Conservation (phyloP, 2,888 invertebrate species). For the Geotrupes spiniger region DNA sequence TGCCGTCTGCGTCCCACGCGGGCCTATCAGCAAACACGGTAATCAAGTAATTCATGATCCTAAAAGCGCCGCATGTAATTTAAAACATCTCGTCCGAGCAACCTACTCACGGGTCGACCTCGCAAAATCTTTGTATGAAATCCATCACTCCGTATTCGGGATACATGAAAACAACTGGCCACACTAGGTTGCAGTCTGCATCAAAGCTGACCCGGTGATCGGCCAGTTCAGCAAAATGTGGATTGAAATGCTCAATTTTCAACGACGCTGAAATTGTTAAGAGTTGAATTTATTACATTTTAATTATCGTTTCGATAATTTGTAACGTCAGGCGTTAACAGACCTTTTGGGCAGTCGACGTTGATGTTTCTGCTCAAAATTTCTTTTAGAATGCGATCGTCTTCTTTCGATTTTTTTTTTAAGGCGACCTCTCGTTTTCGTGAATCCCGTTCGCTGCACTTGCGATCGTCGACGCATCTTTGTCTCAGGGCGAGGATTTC, state of each 20-base stretch:
- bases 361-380: constrained; percentile 51
- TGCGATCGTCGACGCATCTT: constrained; percentile 55
- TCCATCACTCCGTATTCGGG: constrained; percentile 87
- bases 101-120: constrained; percentile 61
- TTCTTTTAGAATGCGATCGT: constrained; percentile 50
- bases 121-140: constrained; percentile 78
- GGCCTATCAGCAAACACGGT: constrained; percentile 68
- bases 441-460: constrained; percentile 55
- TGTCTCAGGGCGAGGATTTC: constrained; percentile 56
- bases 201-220: constrained; percentile 64
- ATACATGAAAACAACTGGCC: constrained; percentile 88
- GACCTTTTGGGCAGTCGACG: constrained; percentile 37
- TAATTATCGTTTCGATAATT: neutral
- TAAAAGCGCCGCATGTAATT: constrained; percentile 38
- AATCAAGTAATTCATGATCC: constrained; percentile 60
- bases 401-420: constrained; percentile 50
- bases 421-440: constrained; percentile 54
- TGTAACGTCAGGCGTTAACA: neutral
- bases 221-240: constrained; percentile 64
- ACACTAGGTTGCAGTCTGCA: constrained; percentile 61
- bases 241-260: constrained; percentile 58
- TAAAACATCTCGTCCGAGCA: neutral
- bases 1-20: constrained; percentile 67
- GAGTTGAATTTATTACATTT: too few species aligned
- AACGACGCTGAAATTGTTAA: constrained; percentile 29